Evolutionary conservation across 2,797 vertebrate species (phyloP), one percentile per base, ranked within the genome.

Genomic region (Calcarius lapponicus): DNA sequence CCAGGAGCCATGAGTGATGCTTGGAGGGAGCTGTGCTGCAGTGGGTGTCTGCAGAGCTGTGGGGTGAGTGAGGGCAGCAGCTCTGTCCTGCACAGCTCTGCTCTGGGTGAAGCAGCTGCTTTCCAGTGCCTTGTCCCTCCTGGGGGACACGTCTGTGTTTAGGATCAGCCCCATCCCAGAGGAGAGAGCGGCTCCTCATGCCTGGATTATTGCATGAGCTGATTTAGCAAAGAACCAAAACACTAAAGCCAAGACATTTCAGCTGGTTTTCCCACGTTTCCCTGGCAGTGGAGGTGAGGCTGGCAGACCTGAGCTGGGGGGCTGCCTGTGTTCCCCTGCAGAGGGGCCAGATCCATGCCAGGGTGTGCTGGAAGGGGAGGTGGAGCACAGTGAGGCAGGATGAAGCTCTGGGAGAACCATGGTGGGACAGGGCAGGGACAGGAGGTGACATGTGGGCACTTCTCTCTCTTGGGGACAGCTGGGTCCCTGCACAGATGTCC

Each of bases 61-160:
- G 26, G 42, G 45, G 28, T 0, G 4, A 38, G 32, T 0, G 3
- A 38, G 22, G 34, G 3, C 18, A 16, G 24, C 74, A 40, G 70
- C 89, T 80, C 57, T 57, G 61, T 32, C 71, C 73, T 60, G 53
- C 73, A 32, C 62, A 69, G 78, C 86, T 72, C 78, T 38, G 26
- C 72, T 53, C 60, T 21, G 40, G 60, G 28, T 79, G 60, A 66
- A 74, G 80, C 80, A 79, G 73, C 73, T 90, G 87, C 71, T 84
- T 72, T 81, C 79, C 84, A 91, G 96, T 96, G 96, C 97, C 97
- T 97, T 96, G 92, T 95, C 78, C 88, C 36, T 40, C 12, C 13
- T 0, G 0, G 4, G 85, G 95, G 91, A 81, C 83, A 54, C 21
- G 9, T 82, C 48, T 66, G 80, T 38, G 10, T 84, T 86, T 26